Evolutionary conservation across 2,113 vertebrate species (phyloP).

Genomic region (Octodon degus): DNA sequence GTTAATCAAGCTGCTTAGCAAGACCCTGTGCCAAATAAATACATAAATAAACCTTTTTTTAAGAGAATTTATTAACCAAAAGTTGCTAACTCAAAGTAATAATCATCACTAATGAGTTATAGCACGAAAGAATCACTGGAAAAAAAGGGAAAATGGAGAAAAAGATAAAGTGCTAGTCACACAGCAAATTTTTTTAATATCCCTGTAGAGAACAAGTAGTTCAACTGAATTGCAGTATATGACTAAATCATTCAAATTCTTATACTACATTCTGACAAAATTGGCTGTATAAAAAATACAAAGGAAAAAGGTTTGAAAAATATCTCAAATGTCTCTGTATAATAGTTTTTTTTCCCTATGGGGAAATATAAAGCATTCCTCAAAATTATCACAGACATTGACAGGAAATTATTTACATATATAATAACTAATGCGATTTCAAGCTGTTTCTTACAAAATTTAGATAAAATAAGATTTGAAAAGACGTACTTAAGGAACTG

Average conservation of each 20-base stretch:
- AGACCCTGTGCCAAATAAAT: too few relatives aligned
- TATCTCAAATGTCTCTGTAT: background rate
- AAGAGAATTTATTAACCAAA: background rate
- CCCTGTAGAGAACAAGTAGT: background rate
- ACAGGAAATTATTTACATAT: background rate
- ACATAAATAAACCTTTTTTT: too few relatives aligned
- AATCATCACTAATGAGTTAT: background rate
- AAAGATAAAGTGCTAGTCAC: background rate
- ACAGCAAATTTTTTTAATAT: background rate
- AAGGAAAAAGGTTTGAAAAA: background rate
- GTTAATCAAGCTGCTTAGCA: too few relatives aligned
- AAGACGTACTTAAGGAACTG: background rate
- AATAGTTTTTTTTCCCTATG: background rate
- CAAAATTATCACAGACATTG: background rate
- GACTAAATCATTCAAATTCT: constrained; percentile 17
- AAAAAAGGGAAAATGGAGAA: background rate
- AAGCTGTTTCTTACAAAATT: background rate
- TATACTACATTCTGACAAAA: background rate
- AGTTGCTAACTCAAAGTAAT: background rate
- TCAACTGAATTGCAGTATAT: background rate
- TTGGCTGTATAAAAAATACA: constrained; percentile 23
- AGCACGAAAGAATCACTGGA: background rate
- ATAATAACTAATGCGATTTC: background rate
- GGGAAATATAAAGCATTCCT: background rate
- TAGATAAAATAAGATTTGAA: background rate